These are phyloP conservation scores for Anhinga anhinga DNA, from an alignment of 2,113 vertebrate species.

Conservation along the genomic window DNA sequence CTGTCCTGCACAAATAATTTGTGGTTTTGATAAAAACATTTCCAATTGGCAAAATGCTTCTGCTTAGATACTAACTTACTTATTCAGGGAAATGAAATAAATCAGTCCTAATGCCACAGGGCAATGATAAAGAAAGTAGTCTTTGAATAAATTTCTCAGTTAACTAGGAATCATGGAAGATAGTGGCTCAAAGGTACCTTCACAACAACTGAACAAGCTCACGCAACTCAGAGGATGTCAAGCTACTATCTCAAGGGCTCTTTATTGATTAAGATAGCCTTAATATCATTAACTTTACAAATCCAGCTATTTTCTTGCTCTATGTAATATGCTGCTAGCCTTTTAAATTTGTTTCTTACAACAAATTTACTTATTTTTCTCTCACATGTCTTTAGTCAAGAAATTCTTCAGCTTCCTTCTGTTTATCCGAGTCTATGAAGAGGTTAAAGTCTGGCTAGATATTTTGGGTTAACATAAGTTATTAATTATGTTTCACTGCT, in stretches of 20 bases:
- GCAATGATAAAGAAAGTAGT: background rate
- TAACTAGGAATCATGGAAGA: background rate
- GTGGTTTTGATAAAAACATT: background rate
- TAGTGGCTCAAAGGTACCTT: background rate
- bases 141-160: background rate
- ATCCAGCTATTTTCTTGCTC: background rate
- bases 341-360: background rate
- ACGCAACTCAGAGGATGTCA: background rate
- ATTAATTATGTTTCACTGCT: background rate
- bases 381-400: background rate
- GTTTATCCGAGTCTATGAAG: background rate
- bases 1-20: background rate
- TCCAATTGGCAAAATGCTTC: background rate
- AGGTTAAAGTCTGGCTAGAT: background rate
- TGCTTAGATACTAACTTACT: background rate
- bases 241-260: background rate
- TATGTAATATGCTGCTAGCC: background rate
- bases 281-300: background rate
- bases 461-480: background rate
- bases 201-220: background rate
- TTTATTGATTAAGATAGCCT: background rate
- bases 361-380: background rate
- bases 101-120: background rate
- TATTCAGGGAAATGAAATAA: background rate
- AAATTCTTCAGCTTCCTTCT: background rate